A percentile compares a stretch with the other conserved stretches of the same genome.
Conservation (phyloP, 1,140 invertebrate genomes). For the Neuroterus valhalla region DNA sequence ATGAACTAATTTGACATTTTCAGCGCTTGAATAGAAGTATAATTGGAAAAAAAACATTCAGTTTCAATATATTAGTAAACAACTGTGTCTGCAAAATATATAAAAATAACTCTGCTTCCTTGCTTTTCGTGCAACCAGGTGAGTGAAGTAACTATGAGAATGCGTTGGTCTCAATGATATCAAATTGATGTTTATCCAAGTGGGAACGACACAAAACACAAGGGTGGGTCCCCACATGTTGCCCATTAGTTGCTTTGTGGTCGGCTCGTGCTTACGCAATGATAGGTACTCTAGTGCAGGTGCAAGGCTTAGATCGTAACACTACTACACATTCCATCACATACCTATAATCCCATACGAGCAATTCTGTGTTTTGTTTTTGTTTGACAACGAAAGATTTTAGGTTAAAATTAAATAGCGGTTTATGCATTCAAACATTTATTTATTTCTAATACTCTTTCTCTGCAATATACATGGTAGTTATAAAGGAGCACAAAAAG, state of each 20-base stretch:
- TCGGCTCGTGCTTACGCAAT: background rate
- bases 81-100: background rate
- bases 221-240: slow-evolving; percentile 40
- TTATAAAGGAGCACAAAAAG: no score
- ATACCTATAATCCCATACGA: background rate
- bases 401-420: no score
- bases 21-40: no score
- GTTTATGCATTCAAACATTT: no score
- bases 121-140: background rate
- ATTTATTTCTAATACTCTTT: no score
- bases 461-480: no score
- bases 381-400: no score
- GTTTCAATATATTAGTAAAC: no score
- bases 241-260: slow-evolving; percentile 38
- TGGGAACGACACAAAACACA: slow-evolving; percentile 46
- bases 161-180: slow-evolving; percentile 49
- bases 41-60: no score
- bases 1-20: no score
- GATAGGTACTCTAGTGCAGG: slow-evolving; percentile 4
- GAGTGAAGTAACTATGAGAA: slow-evolving; percentile 36
- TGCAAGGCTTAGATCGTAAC: background rate
- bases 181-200: slow-evolving; percentile 65
- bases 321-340: background rate
- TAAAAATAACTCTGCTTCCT: background rate
- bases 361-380: background rate